phyloP scores from a whole-genome alignment of 2,888 invertebrate genomes.

The Tetragonisca angustula region DNA sequence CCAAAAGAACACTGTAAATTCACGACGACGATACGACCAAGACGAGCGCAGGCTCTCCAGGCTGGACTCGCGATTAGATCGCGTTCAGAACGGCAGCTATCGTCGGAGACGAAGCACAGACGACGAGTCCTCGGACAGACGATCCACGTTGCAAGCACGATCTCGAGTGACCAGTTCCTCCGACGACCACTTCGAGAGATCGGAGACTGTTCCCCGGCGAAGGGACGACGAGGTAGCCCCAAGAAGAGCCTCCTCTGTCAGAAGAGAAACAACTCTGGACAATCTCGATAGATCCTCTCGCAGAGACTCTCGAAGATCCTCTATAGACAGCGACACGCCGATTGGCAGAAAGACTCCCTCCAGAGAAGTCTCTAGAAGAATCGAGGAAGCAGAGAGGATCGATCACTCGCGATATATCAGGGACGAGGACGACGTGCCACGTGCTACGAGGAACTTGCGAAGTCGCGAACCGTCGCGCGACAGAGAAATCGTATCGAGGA shows the following conservation, averaged over 20 bases:
- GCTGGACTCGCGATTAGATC: constrained; percentile 57
- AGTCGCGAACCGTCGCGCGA: constrained; percentile 49
- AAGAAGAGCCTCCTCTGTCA: constrained; percentile 55
- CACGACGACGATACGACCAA: constrained; percentile 64
- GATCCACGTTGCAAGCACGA: constrained; percentile 60
- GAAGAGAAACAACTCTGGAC: constrained; percentile 51
- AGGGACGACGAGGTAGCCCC: constrained; percentile 31
- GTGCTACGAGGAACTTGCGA: constrained; percentile 31
- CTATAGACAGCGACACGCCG: constrained; percentile 65
- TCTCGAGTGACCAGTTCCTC: constrained; percentile 78
- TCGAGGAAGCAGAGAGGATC: constrained; percentile 13
- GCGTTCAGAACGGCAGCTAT: constrained; percentile 55
- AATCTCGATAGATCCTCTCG: constrained; percentile 56
- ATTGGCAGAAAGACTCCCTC: constrained; percentile 53
- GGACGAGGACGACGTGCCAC: constrained; percentile 13
- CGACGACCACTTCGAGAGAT: constrained; percentile 75
- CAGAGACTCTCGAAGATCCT: constrained; percentile 63
- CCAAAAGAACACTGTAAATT: constrained; percentile 61
- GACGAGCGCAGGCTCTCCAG: constrained; percentile 61
- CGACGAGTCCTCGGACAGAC: constrained; percentile 74
- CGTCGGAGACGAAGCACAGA: constrained; percentile 76
- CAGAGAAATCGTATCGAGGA: constrained; percentile 26
- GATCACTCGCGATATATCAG: neutral
- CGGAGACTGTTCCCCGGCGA: constrained; percentile 42
- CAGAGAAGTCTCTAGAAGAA: constrained; percentile 52